phyloP scores from a whole-genome alignment of 1,140 invertebrate species.

The Tetramorium alpestre region DNA sequence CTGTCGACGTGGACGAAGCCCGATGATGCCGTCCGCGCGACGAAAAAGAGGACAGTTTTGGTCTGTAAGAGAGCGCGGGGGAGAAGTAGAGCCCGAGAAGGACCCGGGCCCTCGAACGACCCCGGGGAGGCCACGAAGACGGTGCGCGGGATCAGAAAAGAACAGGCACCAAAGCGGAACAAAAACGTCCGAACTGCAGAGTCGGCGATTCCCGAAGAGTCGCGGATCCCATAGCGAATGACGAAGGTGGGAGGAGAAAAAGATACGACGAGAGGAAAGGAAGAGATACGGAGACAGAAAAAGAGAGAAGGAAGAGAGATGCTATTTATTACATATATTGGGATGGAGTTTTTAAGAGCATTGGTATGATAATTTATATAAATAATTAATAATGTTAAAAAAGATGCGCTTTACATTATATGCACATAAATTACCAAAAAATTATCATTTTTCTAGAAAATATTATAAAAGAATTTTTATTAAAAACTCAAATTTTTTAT shows the following conservation, averaged over 20 bases:
- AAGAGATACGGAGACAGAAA: constrained; percentile 31
- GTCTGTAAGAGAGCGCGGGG: constrained; percentile 19
- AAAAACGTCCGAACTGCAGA: constrained; percentile 75
- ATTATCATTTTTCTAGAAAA: background rate
- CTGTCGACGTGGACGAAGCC: constrained; percentile 62
- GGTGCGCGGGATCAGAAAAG: constrained; percentile 41
- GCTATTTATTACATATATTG: background rate
- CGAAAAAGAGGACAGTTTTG: constrained; percentile 64
- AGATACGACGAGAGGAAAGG: constrained; percentile 1
- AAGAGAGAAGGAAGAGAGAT: constrained; percentile 5
- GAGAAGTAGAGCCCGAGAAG: background rate
- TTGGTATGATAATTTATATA: background rate
- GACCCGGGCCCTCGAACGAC: background rate
- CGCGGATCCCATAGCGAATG: constrained; percentile 72
- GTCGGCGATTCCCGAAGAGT: constrained; percentile 73
- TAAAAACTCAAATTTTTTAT: background rate
- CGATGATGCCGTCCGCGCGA: constrained; percentile 56
- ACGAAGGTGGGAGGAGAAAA: constrained; percentile 32
- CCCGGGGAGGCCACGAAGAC: constrained; percentile 2
- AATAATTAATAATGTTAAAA: constrained; percentile 3
- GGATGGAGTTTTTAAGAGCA: background rate
- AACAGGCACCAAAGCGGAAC: constrained; percentile 43
- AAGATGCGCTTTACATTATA: no score
- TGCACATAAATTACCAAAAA: background rate
- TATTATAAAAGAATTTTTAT: background rate